Percentiles rank a stretch among this genome's conserved stretches.
Conservation (phyloP, 2,888 invertebrate species). For the Atethmia centrago region DNA sequence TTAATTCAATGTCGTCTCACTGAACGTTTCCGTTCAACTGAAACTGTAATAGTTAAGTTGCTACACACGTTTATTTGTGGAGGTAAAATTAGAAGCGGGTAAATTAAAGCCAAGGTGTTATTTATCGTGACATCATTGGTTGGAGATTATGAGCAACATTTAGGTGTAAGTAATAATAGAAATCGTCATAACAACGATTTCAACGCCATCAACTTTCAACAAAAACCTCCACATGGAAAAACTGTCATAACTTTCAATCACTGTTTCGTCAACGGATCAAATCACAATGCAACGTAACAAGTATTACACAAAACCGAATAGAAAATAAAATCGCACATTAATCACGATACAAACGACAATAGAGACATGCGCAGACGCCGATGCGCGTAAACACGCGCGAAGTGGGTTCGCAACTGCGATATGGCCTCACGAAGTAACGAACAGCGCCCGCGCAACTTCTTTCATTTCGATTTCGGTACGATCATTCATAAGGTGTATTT, state of each 20-base stretch:
- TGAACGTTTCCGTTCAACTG: constrained; percentile 54
- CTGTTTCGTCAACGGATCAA: constrained; percentile 31
- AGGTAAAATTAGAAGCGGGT: neutral
- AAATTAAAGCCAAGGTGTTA: neutral
- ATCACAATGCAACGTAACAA: constrained; percentile 51
- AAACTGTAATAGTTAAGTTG: constrained; percentile 29
- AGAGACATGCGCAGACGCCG: constrained; percentile 64
- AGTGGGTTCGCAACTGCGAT: constrained; percentile 81
- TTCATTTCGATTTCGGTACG: constrained; percentile 81
- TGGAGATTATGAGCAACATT: constrained; percentile 34
- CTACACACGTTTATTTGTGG: constrained; percentile 11
- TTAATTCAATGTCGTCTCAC: constrained; percentile 59
- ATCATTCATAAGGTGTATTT: constrained; percentile 62
- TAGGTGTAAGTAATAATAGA: constrained; percentile 1
- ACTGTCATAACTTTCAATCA: constrained; percentile 42
- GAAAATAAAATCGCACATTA: constrained; percentile 58
- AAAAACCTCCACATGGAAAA: constrained; percentile 17
- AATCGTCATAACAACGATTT: constrained; percentile 13
- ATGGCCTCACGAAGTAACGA: constrained; percentile 44
- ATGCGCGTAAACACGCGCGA: constrained; percentile 82
- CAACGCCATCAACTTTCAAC: constrained; percentile 6
- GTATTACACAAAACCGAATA: constrained; percentile 52
- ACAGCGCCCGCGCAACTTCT: constrained; percentile 79
- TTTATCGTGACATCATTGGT: constrained; percentile 19
- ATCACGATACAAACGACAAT: constrained; percentile 61